These are phyloP conservation scores for Gnatocerus cornutus DNA, from an alignment of 2,888 invertebrate species.

Conservation along the genomic window DNA sequence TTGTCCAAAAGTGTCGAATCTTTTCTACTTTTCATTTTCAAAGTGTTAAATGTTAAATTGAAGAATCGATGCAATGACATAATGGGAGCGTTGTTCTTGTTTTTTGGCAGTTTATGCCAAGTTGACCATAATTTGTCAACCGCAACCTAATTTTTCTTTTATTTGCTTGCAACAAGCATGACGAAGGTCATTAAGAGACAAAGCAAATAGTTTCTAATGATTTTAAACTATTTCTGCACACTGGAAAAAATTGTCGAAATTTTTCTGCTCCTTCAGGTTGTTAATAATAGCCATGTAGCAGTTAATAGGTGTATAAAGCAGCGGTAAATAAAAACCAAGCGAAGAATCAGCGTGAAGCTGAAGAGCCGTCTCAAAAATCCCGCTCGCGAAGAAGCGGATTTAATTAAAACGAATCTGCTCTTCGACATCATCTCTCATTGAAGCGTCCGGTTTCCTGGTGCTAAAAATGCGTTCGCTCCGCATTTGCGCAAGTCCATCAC, in stretches of 20 bases:
- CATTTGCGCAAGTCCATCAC: constrained; percentile 46
- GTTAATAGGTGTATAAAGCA: too few species aligned
- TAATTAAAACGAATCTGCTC: constrained; percentile 8
- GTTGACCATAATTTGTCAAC: constrained; percentile 31
- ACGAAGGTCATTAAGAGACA: constrained; percentile 34
- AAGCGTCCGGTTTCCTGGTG: constrained; percentile 30
- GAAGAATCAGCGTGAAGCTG: too few species aligned
- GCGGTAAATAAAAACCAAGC: too few species aligned
- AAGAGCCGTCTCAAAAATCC: background rate
- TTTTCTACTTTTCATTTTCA: background rate
- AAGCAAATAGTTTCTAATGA: constrained; percentile 24
- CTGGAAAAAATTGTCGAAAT: too few species aligned
- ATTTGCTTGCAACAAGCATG: constrained; percentile 16
- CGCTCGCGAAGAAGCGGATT: background rate
- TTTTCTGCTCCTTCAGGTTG: too few species aligned
- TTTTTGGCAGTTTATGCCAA: constrained; percentile 5
- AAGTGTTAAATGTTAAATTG: background rate
- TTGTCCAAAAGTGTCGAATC: background rate
- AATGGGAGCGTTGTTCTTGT: too few species aligned
- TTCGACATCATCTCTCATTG: constrained; percentile 19
- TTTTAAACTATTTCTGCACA: background rate
- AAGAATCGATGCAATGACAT: too few species aligned
- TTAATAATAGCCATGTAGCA: too few species aligned
- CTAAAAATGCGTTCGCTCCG: constrained; percentile 40
- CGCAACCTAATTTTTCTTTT: constrained; percentile 24